Base-by-base conservation (phyloP, 2,888 invertebrate genomes). In the Lithophane leautieri region DNA sequence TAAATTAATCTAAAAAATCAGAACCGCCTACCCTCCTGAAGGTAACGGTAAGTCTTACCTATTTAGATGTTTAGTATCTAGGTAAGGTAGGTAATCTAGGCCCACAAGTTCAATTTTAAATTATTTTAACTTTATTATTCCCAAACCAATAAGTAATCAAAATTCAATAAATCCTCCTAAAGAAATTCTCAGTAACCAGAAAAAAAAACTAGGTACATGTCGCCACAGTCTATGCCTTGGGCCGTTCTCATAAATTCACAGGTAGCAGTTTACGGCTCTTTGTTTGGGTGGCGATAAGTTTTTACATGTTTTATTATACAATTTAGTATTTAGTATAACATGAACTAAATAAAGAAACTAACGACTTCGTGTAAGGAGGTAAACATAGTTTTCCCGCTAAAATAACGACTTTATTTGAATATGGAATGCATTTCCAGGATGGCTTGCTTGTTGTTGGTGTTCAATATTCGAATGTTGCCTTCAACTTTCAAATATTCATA, bases 231-330 rank as follows among this genome's bases (percentile, higher is more conserved):
- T 83, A 63, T 89, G 65, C 60, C 84, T 91, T 91, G 76, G 65
- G 70, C 79, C 77, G 79, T 72, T 72, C 88, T 88, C 88, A 87
- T 81, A 93, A 94, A 94, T 94, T 94, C 94, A 93, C 93, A 93
- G 92, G 93, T 92, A 91, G 91, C 91, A 91, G 92, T 93, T 93
- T 94, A 94, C 91, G 90, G 92, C 91, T 91, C 94, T 94, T 94
- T 93, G 95, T 95, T 93, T 93, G 91, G 94, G 93, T 91, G 92
- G 93, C 93, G 92, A 94, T 95, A 94, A 94, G 91, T 94, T 94
- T 92, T 93, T 94, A 86, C 86, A 93, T 92, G 91, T 91, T 93
- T 92, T 92, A 92, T 92, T 91, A 90, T 89, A 89, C 90, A 89
- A 89, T 91, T 91, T 89, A 88, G 84, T 88, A 86, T 87, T 91